Base-by-base conservation (phyloP, 2,888 invertebrate species). In the Meghimatium bilineatum region DNA sequence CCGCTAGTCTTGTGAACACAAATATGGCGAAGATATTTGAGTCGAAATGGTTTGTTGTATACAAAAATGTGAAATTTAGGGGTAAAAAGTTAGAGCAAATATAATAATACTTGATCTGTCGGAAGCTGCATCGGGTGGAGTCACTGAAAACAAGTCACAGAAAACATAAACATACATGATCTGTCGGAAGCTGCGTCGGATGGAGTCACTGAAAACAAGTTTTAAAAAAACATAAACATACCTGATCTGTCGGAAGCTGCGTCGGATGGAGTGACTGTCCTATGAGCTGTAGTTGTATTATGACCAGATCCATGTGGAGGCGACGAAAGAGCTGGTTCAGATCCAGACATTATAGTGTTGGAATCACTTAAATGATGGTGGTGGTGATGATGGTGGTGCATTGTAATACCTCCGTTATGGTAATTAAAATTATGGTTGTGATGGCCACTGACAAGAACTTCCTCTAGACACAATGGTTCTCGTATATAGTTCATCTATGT, bases 401-500 rank as follows among this genome's bases (percentile, higher is more conserved):
- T 88, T 74, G 88, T 88, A 86, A 87, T 87, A 49, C 85, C 86
- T 74, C 86, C 81, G 81, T 56, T 76, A 52, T 82, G 76, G 84
- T 84, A 71, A 66, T 52, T 36, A 52, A 36, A 63, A 32, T 8
- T 49, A 52, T 82, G 69, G 82, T 77, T 72, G 78, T 77, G 76
- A 66, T 82, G 82, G 26, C 66, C 44, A 34, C 44, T 29, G 67
- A 72, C 83, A 36, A 89, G 90, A 79, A 90, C 88, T 87, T 90
- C 91, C 85, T 91, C 91, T 84, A 91, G 84, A 85, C 88, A 90
- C 88, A 91, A 83, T 38, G 89, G 86, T 63, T 91, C 91, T 86
- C 89, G 88, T 86, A 90, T 84, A 85, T 89, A 85, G 90, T 91
- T 90, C 91, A 90, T 91, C 87, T 90, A 90, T 89, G 89, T n/a